phyloP scores from a whole-genome alignment of 1,140 invertebrate genomes.

The Popillia japonica region DNA sequence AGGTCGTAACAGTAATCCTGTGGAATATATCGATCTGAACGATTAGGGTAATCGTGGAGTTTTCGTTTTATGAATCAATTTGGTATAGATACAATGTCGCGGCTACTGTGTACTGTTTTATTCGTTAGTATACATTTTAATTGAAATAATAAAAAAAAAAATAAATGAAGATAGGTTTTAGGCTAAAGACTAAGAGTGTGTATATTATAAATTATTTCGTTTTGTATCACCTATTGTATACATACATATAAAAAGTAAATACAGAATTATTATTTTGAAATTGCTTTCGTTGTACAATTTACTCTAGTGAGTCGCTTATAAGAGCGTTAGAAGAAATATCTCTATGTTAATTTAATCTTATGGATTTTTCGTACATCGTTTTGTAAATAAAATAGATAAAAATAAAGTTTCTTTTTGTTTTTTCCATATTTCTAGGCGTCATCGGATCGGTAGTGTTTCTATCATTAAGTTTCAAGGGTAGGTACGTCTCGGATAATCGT shows the following conservation, averaged over 20 bases:
- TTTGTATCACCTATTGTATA: background rate
- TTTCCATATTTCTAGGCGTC: too few species aligned
- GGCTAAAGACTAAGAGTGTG: background rate
- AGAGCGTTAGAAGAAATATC: background rate
- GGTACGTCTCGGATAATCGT: too few species aligned
- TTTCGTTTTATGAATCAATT: background rate
- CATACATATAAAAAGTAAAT: background rate
- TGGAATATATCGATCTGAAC: slow-evolving; percentile 1
- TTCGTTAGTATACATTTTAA: background rate
- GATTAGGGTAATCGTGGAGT: background rate
- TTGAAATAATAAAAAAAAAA: background rate
- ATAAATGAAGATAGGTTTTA: too few species aligned
- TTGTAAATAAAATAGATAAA: slow-evolving; percentile 5
- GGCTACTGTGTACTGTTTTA: background rate
- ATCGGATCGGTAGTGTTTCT: too few species aligned
- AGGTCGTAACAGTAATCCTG: background rate
- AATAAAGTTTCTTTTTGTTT: too few species aligned
- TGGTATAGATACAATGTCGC: background rate
- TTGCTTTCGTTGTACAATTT: slow-evolving; percentile 8
- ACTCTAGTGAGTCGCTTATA: background rate
- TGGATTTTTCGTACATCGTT: slow-evolving; percentile 14
- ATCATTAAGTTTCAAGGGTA: too few species aligned
- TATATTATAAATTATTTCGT: background rate
- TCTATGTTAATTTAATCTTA: background rate
- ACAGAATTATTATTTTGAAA: background rate